A percentile compares a stretch with the other conserved stretches of the same genome.
Conservation (phyloP, 2,888 invertebrate species). For the Atethmia centrago region DNA sequence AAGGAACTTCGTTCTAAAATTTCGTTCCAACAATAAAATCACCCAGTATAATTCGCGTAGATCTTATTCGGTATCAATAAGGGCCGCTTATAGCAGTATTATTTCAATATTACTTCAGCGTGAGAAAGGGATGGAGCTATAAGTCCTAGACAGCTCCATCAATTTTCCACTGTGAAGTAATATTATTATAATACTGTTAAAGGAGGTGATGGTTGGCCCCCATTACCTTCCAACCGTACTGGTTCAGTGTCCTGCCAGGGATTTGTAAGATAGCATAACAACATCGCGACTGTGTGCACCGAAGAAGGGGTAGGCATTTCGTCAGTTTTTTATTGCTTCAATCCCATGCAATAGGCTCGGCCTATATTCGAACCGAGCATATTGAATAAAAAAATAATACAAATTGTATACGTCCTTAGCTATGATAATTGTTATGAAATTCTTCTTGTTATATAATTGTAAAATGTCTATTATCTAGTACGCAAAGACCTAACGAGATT, state of each 20-base stretch:
- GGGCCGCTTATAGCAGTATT: not conserved
- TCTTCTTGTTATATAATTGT: slow-evolving; percentile 63
- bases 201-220: no score
- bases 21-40: not conserved
- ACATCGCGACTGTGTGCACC: not conserved
- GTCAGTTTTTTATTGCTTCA: not conserved
- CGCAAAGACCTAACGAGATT: not conserved
- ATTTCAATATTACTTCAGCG: no score
- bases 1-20: not conserved
- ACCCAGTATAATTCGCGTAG: not conserved
- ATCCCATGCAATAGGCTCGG: not conserved
- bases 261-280: not conserved
- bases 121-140: no score
- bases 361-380: not conserved
- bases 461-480: slow-evolving; percentile 45
- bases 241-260: not conserved
- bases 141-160: no score
- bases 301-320: not conserved
- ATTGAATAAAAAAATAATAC: not conserved
- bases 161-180: no score
- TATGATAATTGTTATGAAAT: slow-evolving; percentile 57
- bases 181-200: no score
- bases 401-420: slow-evolving; percentile 39
- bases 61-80: not conserved
- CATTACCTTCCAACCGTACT: not conserved